Evolutionary conservation across 2,888 invertebrate genomes (phyloP).

Genomic region (Archaeoteleia sp.): DNA sequence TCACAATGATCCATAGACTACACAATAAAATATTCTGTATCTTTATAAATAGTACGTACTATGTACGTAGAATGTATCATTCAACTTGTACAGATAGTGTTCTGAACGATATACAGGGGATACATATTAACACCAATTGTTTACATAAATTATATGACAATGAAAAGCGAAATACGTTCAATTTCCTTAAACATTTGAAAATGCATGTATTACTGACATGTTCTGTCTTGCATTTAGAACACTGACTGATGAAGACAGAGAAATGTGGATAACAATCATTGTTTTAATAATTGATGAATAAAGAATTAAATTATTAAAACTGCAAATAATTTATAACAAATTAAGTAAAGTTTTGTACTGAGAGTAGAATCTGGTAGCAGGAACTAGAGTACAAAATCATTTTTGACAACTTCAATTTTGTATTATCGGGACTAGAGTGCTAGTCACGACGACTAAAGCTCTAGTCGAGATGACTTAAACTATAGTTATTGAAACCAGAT

Average conservation of each 20-base stretch:
- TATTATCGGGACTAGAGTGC: no score
- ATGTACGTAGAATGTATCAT: slow-evolving; percentile 22
- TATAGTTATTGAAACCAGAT: no score
- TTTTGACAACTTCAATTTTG: no score
- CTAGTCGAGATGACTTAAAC: no score
- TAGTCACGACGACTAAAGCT: no score
- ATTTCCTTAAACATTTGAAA: slow-evolving; percentile 3
- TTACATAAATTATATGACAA: not conserved
- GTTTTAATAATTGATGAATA: slow-evolving; percentile 1
- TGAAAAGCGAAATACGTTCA: not conserved
- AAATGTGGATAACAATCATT: slow-evolving; percentile 37
- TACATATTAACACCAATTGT: not conserved
- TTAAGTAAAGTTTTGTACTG: no score
- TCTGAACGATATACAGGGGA: slow-evolving; percentile 37
- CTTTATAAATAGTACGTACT: slow-evolving; percentile 34
- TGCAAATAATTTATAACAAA: no score
- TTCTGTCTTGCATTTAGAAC: slow-evolving; percentile 51
- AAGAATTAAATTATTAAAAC: no score
- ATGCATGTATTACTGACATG: not conserved
- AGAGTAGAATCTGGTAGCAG: no score
- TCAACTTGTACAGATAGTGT: slow-evolving; percentile 21
- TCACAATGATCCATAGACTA: slow-evolving; percentile 49
- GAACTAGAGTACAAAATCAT: no score
- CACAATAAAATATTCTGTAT: slow-evolving; percentile 53
- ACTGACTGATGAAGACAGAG: slow-evolving; percentile 40